Evolutionary conservation across 2,113 vertebrate genomes (phyloP).

Genomic region (Thryonomys swinderianus): DNA sequence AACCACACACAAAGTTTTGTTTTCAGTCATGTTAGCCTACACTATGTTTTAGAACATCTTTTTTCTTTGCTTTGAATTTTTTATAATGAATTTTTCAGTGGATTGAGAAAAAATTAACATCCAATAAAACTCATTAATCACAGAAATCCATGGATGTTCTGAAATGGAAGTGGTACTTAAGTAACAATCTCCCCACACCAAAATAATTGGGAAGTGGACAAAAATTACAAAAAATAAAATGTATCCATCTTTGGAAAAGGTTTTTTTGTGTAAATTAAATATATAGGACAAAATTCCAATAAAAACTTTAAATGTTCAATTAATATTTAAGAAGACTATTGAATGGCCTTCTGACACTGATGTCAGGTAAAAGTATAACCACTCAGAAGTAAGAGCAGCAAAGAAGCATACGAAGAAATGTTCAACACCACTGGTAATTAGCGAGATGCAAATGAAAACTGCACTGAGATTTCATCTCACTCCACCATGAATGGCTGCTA

Average conservation of each 20-base stretch:
- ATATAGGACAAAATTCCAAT: background rate
- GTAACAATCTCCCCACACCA: background rate
- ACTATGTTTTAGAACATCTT: background rate
- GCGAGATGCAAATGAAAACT: too few species aligned
- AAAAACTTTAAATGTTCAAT: background rate
- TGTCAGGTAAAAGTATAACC: background rate
- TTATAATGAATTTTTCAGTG: conserved; percentile 29
- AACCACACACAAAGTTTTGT: conserved; percentile 52
- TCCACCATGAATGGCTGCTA: too few species aligned
- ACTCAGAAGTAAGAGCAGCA: too few species aligned
- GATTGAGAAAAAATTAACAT: background rate
- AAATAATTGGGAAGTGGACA: background rate
- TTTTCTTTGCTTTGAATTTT: background rate
- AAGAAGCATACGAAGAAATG: too few species aligned
- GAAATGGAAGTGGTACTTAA: conserved; percentile 2
- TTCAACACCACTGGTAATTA: too few species aligned
- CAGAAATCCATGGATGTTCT: conserved; percentile 16
- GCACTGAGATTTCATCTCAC: too few species aligned
- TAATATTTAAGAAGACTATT: background rate
- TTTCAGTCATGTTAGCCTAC: conserved; percentile 51
- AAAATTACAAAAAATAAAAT: conserved; percentile 44
- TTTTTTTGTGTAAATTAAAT: background rate
- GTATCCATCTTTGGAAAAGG: background rate
- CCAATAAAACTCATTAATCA: conserved; percentile 8
- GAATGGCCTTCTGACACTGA: background rate